Evolutionary conservation across 1,140 invertebrate species (phyloP).

Genomic region (Nymphalis io): DNA sequence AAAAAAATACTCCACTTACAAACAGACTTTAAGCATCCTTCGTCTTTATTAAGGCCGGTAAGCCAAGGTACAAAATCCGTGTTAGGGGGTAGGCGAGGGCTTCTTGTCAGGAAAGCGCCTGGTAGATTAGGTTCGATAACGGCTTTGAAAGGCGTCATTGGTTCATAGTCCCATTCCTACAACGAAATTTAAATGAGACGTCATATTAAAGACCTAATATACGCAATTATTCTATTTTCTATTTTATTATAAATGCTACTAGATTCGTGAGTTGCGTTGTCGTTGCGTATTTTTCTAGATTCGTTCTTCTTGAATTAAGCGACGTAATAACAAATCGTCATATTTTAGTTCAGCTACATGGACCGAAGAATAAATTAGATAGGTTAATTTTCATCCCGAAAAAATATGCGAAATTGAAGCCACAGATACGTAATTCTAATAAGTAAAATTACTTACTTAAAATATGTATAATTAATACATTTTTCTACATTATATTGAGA

Average conservation of each 20-base stretch:
- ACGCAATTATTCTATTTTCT: no score
- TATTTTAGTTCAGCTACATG: no score
- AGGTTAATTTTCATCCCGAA: no score
- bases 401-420: no score
- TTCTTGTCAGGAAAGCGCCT: conserved; percentile 84
- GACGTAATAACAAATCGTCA: no score
- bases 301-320: no score
- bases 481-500: no score
- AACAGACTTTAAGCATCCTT: conserved; percentile 84
- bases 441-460: background rate
- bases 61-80: conserved; percentile 84
- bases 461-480: no score
- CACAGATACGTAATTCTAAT: background rate
- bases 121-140: conserved; percentile 84
- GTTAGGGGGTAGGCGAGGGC: conserved; percentile 80
- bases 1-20: conserved; percentile 68
- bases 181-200: conserved; percentile 30
- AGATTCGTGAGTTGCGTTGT: no score
- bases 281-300: no score
- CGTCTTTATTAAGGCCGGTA: conserved; percentile 84
- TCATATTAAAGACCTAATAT: background rate
- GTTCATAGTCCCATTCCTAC: conserved; percentile 86
- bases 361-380: no score
- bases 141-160: conserved; percentile 88
- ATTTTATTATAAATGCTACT: no score